Percentiles rank a stretch among this genome's conserved stretches.
Conservation (phyloP, 2,113 vertebrate genomes). For the Sphaerodactylus townsendi region DNA sequence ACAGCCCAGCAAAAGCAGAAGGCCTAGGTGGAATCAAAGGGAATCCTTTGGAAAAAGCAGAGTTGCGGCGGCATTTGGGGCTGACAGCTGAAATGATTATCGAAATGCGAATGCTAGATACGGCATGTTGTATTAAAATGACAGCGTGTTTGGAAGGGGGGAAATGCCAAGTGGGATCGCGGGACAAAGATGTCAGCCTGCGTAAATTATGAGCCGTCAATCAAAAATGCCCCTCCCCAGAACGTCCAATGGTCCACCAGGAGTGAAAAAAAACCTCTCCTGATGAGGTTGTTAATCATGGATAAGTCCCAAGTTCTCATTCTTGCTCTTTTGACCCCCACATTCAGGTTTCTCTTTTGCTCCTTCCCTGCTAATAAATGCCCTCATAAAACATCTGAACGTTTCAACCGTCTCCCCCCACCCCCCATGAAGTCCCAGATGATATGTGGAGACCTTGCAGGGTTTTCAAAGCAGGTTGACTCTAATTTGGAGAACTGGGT, state of each 20-base stretch:
- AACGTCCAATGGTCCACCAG: neutral
- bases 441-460: too few species aligned
- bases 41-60: neutral
- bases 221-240: neutral
- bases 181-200: neutral
- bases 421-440: too few species aligned
- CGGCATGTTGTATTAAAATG: neutral
- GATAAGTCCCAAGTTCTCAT: too few species aligned
- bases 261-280: neutral
- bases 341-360: too few species aligned
- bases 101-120: neutral
- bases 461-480: too few species aligned
- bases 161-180: neutral
- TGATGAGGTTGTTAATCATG: too few species aligned
- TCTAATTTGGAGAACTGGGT: too few species aligned
- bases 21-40: neutral
- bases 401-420: too few species aligned
- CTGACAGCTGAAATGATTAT: accelerated
- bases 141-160: neutral
- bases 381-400: too few species aligned
- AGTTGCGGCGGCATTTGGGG: accelerated
- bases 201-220: neutral
- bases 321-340: too few species aligned
- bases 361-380: too few species aligned
- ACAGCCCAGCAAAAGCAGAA: conserved; percentile 13